Evolutionary conservation across 1,140 invertebrate species (phyloP), one percentile per base, ranked within the genome.

Genomic region (Drosophila nebulosa): DNA sequence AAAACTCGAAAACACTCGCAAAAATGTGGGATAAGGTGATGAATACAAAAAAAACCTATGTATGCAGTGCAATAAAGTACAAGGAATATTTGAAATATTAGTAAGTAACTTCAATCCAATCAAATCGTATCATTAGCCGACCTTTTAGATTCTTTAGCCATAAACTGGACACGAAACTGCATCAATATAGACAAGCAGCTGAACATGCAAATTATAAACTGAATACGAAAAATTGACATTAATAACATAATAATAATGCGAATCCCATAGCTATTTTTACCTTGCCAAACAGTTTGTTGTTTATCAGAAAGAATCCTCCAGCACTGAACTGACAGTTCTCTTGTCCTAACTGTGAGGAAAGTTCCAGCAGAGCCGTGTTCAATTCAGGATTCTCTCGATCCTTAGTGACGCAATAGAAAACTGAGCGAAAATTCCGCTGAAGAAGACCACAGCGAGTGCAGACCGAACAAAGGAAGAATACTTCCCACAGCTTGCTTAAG

Each of bases 171-270:
- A 7, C 78, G 79, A 24, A 86, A 86, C 57, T 88, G 83, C 9
- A 86, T 88, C 63, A 78, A 78, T 35, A 86, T 69, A 2, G 79
- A 61, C 16, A 88, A 70, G 12, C 76, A 83, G 68, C 64, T 76
- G n/a, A 72, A 16, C 57, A 76, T 53, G 53, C 70, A 74, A 16
- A 83, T 88, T 0, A 86, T n/a, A 14, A 88, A 88, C 83, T 88
- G n/a, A n/a, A 14, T 4, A 0, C 4, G 12, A 16, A 22, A 1
- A n/a, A 3, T n/a, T n/a, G n/a, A n/a, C n/a, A n/a, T 6, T 0
- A 9, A 39, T 21, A 0, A 4, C 9, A 2, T 6, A 0, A 9
- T 7, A 32, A 32, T 10, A 10, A 9, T 32, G 0, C 9, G 12
- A n/a, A 9, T 27, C n/a, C n/a, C n/a, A n/a, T n/a, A 3, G 10